These are phyloP conservation scores for Heliocidaris erythrogramma DNA, from an alignment of 35 echinoderm and acorn worm genomes.

Conservation along the genomic window DNA sequence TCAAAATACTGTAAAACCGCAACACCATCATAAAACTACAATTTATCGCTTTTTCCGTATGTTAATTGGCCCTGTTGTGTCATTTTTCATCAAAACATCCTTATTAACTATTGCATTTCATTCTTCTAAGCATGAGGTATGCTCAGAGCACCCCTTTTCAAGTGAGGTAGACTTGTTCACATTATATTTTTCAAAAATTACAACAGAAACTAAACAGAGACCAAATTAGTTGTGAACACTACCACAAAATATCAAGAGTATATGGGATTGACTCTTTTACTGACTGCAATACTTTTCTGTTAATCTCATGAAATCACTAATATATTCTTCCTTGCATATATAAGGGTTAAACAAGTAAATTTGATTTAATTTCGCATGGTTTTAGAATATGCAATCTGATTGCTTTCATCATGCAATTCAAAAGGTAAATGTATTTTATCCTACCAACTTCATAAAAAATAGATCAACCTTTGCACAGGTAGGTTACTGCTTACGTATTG, in stretches of 20 bases:
- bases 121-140: background rate
- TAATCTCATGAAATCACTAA: background rate
- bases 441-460: background rate
- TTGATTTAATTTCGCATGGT: background rate
- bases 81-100: background rate
- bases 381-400: background rate
- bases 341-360: background rate
- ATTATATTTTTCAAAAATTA: constrained; percentile 6
- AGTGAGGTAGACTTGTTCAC: constrained; percentile 42
- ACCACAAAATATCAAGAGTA: background rate
- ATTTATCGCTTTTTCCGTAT: background rate
- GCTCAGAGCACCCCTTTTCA: constrained; percentile 23
- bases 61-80: background rate
- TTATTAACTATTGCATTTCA: background rate
- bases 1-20: background rate
- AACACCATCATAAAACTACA: background rate
- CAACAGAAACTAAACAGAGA: constrained; percentile 13
- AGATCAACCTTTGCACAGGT: background rate
- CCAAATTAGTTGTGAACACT: constrained; percentile 2
- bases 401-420: background rate
- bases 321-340: background rate
- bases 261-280: background rate
- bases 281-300: background rate
- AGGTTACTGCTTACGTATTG: background rate
- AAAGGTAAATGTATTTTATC: no score